Base-by-base conservation (phyloP, 1,140 invertebrate species). In the Neodiprion fabricii region DNA sequence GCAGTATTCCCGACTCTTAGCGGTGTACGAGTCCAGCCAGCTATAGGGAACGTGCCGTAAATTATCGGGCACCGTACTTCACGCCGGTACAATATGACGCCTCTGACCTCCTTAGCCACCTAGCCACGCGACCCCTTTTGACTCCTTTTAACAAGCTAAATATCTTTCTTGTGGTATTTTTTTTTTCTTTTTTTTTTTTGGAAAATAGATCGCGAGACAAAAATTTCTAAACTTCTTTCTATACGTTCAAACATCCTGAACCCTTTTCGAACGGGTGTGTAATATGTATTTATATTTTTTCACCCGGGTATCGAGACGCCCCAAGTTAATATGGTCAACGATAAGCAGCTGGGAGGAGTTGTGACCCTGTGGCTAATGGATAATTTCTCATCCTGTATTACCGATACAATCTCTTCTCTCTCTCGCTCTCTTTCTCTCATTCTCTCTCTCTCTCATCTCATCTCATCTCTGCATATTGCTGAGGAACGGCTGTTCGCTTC, bases 121-220 rank as follows among this genome's bases (percentile, higher is more conserved):
- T 40, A 1, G 28, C 28, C 28, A 40, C 28, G 28, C 28, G 28
- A 40, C 28, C 28, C 28, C 17, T 21, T 40, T 40, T 40, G 28
- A 40, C 28, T 40, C 28, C 28, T 40, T 40, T 40, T 40, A 40
- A 5, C 5, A 40, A 40, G 5, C 28, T 40, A 40, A 40, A 72
- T 72, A 28, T 50, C 23, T 23, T 68, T 28, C 49, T 65, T 9
- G 23, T 40, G 48, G 5, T 28, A 12, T 40, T 11, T 10, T 11
- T 5, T 50, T 72, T 72, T 72, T 48, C 12, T n/a, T n/a, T 71
- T 61, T 10, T n/a, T 28, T 61, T 72, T 49, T 67, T 49, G 85
- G 48, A 83, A 83, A 79, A 79, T 77, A 11, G 85, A 14, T 28
- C 11, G 21, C 68, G 68, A 69, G 68, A 61, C 53, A 4, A 17